These are phyloP conservation scores for Drosophila seguyi DNA, from an alignment of 1,140 invertebrate genomes.

Conservation along the genomic window DNA sequence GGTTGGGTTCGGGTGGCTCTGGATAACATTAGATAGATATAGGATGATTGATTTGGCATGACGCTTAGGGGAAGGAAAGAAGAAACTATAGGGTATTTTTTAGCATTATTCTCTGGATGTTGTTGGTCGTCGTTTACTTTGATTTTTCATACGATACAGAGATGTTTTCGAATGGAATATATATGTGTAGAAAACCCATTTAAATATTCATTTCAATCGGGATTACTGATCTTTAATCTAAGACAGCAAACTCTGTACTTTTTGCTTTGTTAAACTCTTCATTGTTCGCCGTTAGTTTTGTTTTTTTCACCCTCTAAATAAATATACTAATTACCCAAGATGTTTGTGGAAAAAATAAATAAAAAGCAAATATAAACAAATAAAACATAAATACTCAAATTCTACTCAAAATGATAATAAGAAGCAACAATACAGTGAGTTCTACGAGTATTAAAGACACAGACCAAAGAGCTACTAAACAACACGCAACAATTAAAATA, in stretches of 20 bases:
- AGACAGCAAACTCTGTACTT: not conserved
- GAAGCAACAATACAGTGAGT: conserved; percentile 5
- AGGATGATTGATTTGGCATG: conserved; percentile 49
- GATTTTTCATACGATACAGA: conserved; percentile 20
- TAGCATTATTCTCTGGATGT: conserved; percentile 35
- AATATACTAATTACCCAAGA: conserved; percentile 8
- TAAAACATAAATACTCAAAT: conserved; percentile 11
- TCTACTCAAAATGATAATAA: not conserved
- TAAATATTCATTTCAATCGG: not conserved
- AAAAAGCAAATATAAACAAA: conserved; percentile 35
- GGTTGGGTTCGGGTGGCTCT: conserved; percentile 25
- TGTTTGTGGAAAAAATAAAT: conserved; percentile 10
- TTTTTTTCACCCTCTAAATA: conserved; percentile 7
- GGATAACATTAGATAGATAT: conserved; percentile 35
- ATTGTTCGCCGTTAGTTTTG: conserved; percentile 10
- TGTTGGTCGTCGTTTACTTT: conserved; percentile 26
- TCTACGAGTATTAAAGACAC: conserved; percentile 21
- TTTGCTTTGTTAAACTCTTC: not conserved
- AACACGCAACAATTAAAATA: conserved; percentile 53
- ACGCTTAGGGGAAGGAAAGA: conserved; percentile 11
- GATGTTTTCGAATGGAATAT: conserved; percentile 7
- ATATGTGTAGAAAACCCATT: conserved; percentile 15
- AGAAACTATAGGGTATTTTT: conserved; percentile 12
- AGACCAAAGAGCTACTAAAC: conserved; percentile 55
- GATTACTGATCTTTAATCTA: not conserved